Conservation (phyloP, 1,140 invertebrate species). For the Linepithema humile region DNA sequence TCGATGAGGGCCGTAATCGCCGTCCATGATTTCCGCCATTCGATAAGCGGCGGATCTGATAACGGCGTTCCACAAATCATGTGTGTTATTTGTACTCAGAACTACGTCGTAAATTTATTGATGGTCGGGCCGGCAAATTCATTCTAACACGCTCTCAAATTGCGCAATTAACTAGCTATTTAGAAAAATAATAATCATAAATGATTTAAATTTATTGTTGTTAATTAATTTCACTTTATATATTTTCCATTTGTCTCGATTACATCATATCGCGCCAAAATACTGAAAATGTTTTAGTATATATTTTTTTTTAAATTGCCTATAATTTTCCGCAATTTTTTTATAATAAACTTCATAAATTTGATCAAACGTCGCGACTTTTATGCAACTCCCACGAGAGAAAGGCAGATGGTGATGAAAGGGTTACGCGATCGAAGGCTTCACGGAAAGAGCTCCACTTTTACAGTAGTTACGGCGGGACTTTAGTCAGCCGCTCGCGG, state of each 20-base stretch:
- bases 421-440: constrained; percentile 22
- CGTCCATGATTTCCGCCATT: not conserved
- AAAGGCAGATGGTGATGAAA: not conserved
- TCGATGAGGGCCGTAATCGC: constrained; percentile 51
- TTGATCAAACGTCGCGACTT: not conserved
- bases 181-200: too few relatives aligned
- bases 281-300: not conserved
- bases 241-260: too few relatives aligned
- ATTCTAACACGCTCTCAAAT: not conserved
- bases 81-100: constrained; percentile 8
- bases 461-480: constrained; percentile 38
- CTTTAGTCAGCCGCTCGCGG: constrained; percentile 28
- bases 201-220: too few relatives aligned
- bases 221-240: too few relatives aligned
- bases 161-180: not conserved
- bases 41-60: constrained; percentile 48
- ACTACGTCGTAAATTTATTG: not conserved
- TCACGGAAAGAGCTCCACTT: constrained; percentile 37
- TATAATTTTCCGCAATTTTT: not conserved
- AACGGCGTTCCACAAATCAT: constrained; percentile 19
- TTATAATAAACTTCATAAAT: not conserved
- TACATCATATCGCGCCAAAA: too few relatives aligned
- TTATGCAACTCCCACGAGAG: not conserved
- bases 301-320: not conserved
- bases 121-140: not conserved